Conservation (phyloP, 1,140 invertebrate species). For the Drosophila erecta region DNA sequence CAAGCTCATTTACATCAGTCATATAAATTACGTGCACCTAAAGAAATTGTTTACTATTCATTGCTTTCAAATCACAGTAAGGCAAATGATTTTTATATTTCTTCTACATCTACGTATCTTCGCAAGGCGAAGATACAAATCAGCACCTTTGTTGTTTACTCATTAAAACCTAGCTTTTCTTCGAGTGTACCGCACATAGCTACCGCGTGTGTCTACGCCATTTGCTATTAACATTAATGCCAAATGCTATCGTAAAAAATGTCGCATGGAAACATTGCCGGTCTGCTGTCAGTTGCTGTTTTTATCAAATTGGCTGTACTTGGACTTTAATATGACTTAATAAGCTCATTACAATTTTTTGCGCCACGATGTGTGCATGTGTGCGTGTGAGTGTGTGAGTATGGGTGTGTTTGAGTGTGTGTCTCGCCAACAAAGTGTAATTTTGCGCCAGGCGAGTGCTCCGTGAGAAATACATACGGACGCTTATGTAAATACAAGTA, state of each 20-base stretch:
- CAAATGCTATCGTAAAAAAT: conserved; percentile 58
- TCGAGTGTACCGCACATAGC: conserved; percentile 1
- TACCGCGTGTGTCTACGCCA: conserved; percentile 30
- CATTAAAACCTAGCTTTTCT: background rate
- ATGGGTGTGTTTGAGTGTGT: conserved; percentile 31
- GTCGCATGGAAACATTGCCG: conserved; percentile 47
- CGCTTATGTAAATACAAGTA: conserved; percentile 31
- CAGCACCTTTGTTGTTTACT: background rate
- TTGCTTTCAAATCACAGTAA: no score
- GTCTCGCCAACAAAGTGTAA: conserved; percentile 49
- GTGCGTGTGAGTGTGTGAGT: conserved; percentile 2
- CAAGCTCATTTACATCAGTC: conserved; percentile 46
- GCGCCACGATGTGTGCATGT: background rate
- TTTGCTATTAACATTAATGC: conserved; percentile 78
- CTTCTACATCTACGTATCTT: no score
- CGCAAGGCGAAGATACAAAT: no score
- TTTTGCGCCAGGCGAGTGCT: conserved; percentile 49
- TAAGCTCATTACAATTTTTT: conserved; percentile 58
- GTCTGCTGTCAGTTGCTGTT: conserved; percentile 65
- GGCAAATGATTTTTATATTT: no score
- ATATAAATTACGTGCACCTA: conserved; percentile 34
- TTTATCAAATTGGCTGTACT: conserved; percentile 81
- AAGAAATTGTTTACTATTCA: background rate
- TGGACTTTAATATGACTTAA: conserved; percentile 82
- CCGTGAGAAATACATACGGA: conserved; percentile 6